These are phyloP conservation scores for Clarias pachynema DNA, from an alignment of 2,797 vertebrate species.

Conservation along the genomic window DNA sequence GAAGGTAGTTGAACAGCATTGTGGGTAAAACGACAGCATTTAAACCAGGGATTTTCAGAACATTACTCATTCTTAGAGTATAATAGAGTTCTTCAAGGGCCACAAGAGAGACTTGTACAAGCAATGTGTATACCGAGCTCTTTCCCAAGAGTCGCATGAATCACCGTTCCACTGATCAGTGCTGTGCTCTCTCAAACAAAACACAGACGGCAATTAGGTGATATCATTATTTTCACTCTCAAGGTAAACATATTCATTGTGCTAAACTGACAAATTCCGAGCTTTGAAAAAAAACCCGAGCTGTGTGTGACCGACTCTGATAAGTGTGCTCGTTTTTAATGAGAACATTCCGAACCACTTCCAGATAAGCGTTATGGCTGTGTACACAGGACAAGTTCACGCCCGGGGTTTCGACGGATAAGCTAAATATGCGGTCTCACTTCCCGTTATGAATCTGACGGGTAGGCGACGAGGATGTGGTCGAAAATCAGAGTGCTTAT, in stretches of 20 bases:
- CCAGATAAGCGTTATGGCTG: slow-evolving; percentile 59
- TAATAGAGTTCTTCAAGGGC: slow-evolving; percentile 26
- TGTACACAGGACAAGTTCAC: slow-evolving; percentile 53
- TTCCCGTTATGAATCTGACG: neutral
- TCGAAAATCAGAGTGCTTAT: neutral
- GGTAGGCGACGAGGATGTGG: slow-evolving; percentile 21
- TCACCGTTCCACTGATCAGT: slow-evolving; percentile 44
- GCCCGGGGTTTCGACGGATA: slow-evolving; percentile 47
- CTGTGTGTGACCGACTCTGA: slow-evolving; percentile 61
- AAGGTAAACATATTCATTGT: slow-evolving; percentile 64
- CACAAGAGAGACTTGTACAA: slow-evolving; percentile 12
- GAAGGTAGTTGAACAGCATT: neutral
- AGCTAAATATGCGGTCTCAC: slow-evolving; percentile 24
- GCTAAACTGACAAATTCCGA: slow-evolving; percentile 65
- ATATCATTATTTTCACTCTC: slow-evolving; percentile 56
- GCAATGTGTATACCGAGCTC: slow-evolving; percentile 34
- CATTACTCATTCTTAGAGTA: neutral
- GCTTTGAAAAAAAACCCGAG: slow-evolving; percentile 29
- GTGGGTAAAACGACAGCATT: neutral
- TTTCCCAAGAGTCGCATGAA: slow-evolving; percentile 46
- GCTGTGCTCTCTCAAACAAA: slow-evolving; percentile 40
- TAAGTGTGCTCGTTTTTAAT: slow-evolving; percentile 66
- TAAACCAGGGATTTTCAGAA: neutral
- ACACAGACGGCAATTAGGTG: slow-evolving; percentile 41
- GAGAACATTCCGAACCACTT: slow-evolving; percentile 60